Percentiles rank a stretch among this genome's conserved stretches.
Evolutionary conservation across 2,113 vertebrate species (phyloP).

Genomic region (Sterrhoptilus dennistouni): DNA sequence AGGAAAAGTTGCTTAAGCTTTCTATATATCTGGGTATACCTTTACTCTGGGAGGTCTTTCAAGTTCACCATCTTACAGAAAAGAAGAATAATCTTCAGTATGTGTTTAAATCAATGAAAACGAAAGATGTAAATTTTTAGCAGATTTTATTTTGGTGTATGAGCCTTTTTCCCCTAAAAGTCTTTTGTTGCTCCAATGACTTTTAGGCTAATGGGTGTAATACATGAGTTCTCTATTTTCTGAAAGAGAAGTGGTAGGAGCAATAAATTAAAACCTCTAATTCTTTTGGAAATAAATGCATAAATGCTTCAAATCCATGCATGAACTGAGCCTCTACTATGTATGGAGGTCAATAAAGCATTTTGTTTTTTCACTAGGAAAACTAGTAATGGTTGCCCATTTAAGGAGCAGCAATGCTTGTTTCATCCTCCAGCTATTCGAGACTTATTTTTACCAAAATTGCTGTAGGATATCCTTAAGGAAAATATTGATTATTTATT

Average conservation of each 20-base stretch:
- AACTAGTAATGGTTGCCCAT: background rate
- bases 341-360: background rate
- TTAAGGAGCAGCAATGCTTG: background rate
- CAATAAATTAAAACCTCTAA: background rate
- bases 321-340: background rate
- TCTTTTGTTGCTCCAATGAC: background rate
- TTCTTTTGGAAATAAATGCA: constrained; percentile 2
- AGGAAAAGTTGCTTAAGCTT: background rate
- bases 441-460: constrained; percentile 31
- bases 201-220: background rate
- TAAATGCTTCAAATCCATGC: background rate
- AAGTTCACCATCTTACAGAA: background rate
- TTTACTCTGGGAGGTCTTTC: background rate
- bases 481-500: constrained; percentile 56
- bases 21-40: background rate
- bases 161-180: background rate
- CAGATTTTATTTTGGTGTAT: background rate
- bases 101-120: background rate
- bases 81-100: background rate
- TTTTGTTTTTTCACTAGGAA: background rate
- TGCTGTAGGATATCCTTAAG: background rate
- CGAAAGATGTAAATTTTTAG: background rate
- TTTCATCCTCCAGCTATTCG: background rate
- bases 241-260: background rate
- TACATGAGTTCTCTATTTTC: background rate